A percentile compares a stretch with the other conserved stretches of the same genome.
Conservation (phyloP, 2,113 vertebrate genomes). For the Rhodinocichla rosea region DNA sequence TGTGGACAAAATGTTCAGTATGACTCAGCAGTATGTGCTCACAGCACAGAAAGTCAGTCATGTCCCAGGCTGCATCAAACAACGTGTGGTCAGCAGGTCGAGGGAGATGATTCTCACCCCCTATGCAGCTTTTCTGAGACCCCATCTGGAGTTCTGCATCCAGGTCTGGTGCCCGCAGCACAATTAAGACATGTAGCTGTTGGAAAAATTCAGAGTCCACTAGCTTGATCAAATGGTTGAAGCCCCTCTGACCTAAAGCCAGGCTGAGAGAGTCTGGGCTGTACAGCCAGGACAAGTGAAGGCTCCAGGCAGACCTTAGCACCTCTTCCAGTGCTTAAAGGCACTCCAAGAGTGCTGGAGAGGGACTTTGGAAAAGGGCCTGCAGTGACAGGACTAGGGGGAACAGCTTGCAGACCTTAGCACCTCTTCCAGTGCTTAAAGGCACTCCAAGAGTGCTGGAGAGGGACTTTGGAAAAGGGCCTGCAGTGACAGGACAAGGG, state of each 20-base stretch:
- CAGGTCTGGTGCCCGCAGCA: neutral
- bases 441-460: neutral
- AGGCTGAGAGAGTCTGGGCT: neutral
- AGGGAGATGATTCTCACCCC: neutral
- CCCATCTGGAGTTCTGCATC: neutral
- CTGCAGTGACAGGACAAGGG: neutral
- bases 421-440: neutral
- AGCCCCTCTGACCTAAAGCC: neutral
- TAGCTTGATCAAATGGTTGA: neutral
- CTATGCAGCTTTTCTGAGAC: neutral
- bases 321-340: neutral
- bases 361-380: neutral
- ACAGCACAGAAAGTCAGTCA: neutral
- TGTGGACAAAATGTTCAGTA: neutral
- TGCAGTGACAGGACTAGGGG: neutral
- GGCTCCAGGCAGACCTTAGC: neutral
- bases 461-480: neutral
- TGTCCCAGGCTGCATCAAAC: neutral
- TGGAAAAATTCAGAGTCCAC: neutral
- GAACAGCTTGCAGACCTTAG: neutral
- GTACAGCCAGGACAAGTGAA: neutral
- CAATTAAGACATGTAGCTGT: neutral
- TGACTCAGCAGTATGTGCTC: neutral
- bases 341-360: neutral
- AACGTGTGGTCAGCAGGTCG: fast-evolving